Evolutionary conservation across 2,797 vertebrate genomes (phyloP), one percentile per base, ranked within the genome.

Genomic region (Bucorvus abyssinicus): DNA sequence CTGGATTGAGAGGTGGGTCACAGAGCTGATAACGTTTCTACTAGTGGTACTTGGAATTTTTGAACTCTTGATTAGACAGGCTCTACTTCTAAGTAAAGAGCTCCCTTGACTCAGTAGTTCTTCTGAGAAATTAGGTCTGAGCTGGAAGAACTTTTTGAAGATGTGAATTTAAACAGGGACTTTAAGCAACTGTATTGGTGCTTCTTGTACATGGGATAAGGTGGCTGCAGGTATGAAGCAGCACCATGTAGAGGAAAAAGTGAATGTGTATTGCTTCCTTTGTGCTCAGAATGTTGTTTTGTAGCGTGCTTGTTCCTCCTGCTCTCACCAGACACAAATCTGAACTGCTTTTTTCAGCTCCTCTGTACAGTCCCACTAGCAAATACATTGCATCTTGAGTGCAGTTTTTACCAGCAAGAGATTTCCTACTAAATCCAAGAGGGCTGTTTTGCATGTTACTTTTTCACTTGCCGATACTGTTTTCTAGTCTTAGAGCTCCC

Each of bases 401-500:
- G 24, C 52, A 34, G 55, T 49, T 91, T 86, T 93, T 82, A n/a
- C 14, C 68, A 70, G 45, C 52, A 57, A 19, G 49, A 74, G 70
- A 79, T 77, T 90, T 89, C 14, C 19, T 76, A 7, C 30, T 63
- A n/a, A 76, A 82, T 64, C 32, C 22, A 9, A 29, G 27, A 19
- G 29, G 42, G 34, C 4, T 38, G 2, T 36, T 81, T 2, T 49
- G 27, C 17, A 0, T 6, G 3, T 27, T 77, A 12, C 19, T 5
- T 8, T 73, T 63, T 14, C 34, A 21, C 47, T 90, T 83, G 27
- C 22, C 6, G 50, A 19, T 45, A 12, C 19, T 40, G 11, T 84
- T 95, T 85, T 70, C 38, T 73, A 47, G 79, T 94, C 93, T 42
- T 84, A 7, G 87, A 47, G 89, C 96, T 78, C 96, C 96, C 94